phyloP scores from a whole-genome alignment of 2,888 invertebrate species.

The Bellardia bayeri region DNA sequence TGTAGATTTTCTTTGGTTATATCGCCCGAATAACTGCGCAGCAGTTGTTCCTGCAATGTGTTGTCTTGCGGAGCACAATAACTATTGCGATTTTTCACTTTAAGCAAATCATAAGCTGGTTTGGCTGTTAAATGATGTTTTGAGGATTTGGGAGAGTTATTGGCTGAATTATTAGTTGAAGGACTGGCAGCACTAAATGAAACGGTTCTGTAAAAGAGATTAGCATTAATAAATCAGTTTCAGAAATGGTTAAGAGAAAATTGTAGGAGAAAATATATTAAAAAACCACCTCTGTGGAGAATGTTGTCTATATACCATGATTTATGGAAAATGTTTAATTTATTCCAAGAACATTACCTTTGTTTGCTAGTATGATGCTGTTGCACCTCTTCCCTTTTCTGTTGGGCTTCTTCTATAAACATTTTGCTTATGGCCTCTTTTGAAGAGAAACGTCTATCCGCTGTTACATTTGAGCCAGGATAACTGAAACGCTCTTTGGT shows the following conservation, averaged over 20 bases:
- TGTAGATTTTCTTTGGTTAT: conserved; percentile 76
- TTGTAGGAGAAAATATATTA: too few species aligned
- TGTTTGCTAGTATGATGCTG: conserved; percentile 52
- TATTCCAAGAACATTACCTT: conserved; percentile 50
- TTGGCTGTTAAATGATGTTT: conserved; percentile 71
- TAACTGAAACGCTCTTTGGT: conserved; percentile 84
- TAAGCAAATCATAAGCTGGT: conserved; percentile 76
- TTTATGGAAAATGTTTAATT: neutral
- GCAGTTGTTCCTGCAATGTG: conserved; percentile 73
- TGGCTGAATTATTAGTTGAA: conserved; percentile 66
- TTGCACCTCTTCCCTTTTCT: conserved; percentile 49
- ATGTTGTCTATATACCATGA: too few species aligned
- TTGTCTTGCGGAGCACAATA: conserved; percentile 76
- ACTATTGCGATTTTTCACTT: conserved; percentile 79
- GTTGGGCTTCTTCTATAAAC: conserved; percentile 58
- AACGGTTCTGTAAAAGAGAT: conserved; percentile 66
- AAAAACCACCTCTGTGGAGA: too few species aligned
- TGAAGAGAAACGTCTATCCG: conserved; percentile 69
- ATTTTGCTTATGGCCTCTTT: conserved; percentile 69
- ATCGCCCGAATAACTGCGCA: conserved; percentile 78
- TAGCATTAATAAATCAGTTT: neutral
- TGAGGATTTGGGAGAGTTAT: conserved; percentile 64
- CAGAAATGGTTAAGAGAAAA: too few species aligned
- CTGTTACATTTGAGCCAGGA: conserved; percentile 79
- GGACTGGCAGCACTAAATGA: conserved; percentile 67